A percentile compares a stretch with the other conserved stretches of the same genome.
Conservation (phyloP, 2,888 invertebrate species). For the Drosophila merina region DNA sequence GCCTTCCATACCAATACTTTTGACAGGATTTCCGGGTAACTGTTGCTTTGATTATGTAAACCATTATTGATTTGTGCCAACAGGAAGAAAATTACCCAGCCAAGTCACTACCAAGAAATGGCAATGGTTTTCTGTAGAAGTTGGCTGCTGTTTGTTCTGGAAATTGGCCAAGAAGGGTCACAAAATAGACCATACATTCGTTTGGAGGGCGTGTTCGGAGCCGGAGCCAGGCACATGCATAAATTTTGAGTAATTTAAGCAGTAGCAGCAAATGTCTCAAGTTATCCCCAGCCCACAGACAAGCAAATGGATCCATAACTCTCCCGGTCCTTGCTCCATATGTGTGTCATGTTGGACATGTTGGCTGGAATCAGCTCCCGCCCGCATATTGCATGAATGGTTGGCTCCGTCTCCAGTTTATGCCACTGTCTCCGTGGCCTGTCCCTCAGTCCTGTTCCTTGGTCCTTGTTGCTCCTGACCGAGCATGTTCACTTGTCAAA, state of each 20-base stretch:
- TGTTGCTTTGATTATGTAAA: constrained; percentile 56
- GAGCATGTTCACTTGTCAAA: constrained; percentile 76
- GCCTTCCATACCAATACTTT: constrained; percentile 10
- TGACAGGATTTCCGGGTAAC: constrained; percentile 29
- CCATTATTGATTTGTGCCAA: constrained; percentile 51
- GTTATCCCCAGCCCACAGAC: constrained; percentile 29
- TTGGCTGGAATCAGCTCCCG: constrained; percentile 65
- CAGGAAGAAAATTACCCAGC: constrained; percentile 15
- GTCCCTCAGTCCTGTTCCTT: constrained; percentile 33
- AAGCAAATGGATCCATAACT: constrained; percentile 72
- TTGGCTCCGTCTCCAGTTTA: constrained; percentile 18
- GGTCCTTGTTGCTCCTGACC: constrained; percentile 22
- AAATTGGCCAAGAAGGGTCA: not conserved
- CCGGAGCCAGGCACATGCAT: constrained; percentile 30
- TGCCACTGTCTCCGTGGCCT: not conserved
- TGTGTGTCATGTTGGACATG: constrained; percentile 74
- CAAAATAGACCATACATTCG: not conserved
- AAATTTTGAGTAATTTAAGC: constrained; percentile 54
- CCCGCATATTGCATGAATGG: constrained; percentile 62
- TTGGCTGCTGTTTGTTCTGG: constrained; percentile 13
- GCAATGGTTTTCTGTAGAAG: constrained; percentile 36
- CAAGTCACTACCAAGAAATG: constrained; percentile 10
- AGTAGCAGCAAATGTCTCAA: constrained; percentile 49
- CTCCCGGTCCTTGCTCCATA: constrained; percentile 41
- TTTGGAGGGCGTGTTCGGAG: constrained; percentile 11